phyloP scores from a whole-genome alignment of 2,113 vertebrate genomes.

The Sarotherodon lohbergeri region DNA sequence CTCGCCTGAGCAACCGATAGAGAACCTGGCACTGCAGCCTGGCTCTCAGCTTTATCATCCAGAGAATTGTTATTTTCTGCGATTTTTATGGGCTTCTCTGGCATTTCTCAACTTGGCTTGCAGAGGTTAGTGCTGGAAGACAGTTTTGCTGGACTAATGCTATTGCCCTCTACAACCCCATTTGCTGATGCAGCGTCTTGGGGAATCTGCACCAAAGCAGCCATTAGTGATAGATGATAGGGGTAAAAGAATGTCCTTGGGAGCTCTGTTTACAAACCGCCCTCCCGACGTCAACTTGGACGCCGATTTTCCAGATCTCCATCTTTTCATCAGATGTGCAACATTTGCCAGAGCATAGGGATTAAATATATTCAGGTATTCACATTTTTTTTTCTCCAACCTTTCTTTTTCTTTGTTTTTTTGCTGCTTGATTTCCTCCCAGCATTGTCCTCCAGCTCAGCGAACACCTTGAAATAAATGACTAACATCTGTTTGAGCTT shows the following conservation, averaged over 20 bases:
- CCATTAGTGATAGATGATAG: slow-evolving; percentile 24
- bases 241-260: background rate
- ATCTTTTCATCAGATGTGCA: background rate
- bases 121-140: background rate
- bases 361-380: slow-evolving; percentile 38
- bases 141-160: background rate
- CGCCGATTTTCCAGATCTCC: background rate
- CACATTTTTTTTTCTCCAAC: background rate
- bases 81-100: slow-evolving; percentile 15
- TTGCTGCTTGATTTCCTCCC: slow-evolving; percentile 43
- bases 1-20: background rate
- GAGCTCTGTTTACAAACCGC: background rate
- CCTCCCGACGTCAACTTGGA: background rate
- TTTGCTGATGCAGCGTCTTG: background rate
- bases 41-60: background rate
- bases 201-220: slow-evolving; percentile 3
- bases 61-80: background rate
- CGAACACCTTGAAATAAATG: slow-evolving; percentile 59
- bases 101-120: slow-evolving; percentile 26
- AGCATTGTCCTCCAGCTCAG: slow-evolving; percentile 42
- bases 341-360: background rate
- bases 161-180: background rate
- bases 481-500: slow-evolving; percentile 61
- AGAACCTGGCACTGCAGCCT: background rate
- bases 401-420: background rate